Base-by-base conservation (phyloP, 2,113 vertebrate species). In the Hippocampus guttulatus region DNA sequence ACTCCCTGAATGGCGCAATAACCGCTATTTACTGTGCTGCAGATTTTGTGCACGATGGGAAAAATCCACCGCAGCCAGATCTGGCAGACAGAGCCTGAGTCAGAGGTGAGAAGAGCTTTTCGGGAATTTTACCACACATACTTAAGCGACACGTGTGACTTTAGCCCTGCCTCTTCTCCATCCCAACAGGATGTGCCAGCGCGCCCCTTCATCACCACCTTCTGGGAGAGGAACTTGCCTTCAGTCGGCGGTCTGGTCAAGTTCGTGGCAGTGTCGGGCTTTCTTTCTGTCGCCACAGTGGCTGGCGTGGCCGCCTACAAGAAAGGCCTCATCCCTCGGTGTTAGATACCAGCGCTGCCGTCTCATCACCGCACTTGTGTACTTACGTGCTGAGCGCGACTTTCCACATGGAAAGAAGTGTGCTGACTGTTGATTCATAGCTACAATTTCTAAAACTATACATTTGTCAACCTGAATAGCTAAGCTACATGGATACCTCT, bases 141-240 rank as follows among this genome's bases (percentile, higher is more conserved):
- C 23, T 11, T 54, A 54, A 54, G 52, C 18, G 47, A 20, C 15
- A n/a, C 27, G 49, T 38, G 52, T 43, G 7, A 61, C 25, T 16
- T 49, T 47, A 12, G 23, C 12, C 8, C 30, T 6, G 58, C n/a
- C 14, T 65, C 43, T 43, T 65, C 41, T 30, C 23, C 64, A 11
- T 27, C 27, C 43, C 4, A 20, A 20, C 88, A 99, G 97, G 96
- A 99, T 61, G 91, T 99, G n/a, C 95, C 94, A 21, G 88, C 90
- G 0, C 71, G 77, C 51, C 95, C 95, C 3, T 95, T 97, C 69
- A 87, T 85, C 68, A 93, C 90, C 52, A 94, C 92, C 61, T 98
- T 98, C 86, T 94, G 93, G 94, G 95, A 99, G 89, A 94, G 95
- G 79, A 93, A 98, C 69, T 67, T 95, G 84, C 96, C 97, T 0